These are phyloP conservation scores for Paradisaea rubra DNA, from an alignment of 2,113 vertebrate species.

Conservation along the genomic window DNA sequence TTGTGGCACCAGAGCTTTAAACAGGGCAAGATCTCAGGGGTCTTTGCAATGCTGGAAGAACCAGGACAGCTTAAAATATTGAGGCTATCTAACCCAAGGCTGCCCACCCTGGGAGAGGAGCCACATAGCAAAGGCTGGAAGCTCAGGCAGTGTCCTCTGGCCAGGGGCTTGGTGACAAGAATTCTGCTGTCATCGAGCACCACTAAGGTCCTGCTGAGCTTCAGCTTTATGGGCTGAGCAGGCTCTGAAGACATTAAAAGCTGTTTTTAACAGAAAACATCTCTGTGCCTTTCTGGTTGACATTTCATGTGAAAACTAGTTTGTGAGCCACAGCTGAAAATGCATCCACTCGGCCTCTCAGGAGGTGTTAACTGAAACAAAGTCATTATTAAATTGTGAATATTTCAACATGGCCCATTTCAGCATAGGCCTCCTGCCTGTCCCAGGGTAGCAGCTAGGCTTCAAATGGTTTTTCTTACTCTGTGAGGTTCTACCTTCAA, in stretches of 20 bases:
- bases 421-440: background rate
- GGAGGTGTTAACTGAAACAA: background rate
- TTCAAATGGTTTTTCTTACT: background rate
- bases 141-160: background rate
- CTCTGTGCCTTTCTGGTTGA: background rate
- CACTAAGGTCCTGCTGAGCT: background rate
- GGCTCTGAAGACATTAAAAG: background rate
- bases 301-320: background rate
- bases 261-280: background rate
- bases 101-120: background rate
- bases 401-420: background rate
- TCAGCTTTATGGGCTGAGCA: background rate
- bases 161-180: fast-evolving
- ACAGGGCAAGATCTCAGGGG: background rate
- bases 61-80: background rate
- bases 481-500: background rate
- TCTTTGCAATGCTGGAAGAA: background rate
- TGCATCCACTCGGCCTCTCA: background rate
- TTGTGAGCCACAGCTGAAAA: slow-evolving; percentile 6
- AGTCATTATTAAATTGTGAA: slow-evolving; percentile 10
- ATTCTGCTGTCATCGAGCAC: background rate
- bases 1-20: background rate
- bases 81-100: background rate
- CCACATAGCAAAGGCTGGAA: background rate
- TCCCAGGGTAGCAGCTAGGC: background rate